Conservation (phyloP, 2,113 vertebrate genomes). For the Lates calcarifer region DNA sequence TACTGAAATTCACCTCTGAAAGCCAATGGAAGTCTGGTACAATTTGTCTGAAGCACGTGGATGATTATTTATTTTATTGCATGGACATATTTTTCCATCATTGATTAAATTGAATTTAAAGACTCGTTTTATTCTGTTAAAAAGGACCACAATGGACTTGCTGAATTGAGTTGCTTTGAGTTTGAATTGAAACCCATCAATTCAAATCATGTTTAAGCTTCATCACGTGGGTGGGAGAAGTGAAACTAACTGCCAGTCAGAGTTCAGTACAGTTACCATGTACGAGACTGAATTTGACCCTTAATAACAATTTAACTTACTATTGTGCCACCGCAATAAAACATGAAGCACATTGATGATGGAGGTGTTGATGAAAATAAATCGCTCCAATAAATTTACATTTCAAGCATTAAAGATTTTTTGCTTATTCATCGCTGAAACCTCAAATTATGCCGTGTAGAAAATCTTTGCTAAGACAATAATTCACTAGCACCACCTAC, state of each 20-base stretch:
- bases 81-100: not conserved
- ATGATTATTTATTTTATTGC: not conserved
- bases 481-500: slow-evolving; percentile 69
- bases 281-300: not conserved
- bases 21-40: not conserved
- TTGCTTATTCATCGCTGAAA: slow-evolving; percentile 15
- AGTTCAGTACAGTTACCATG: not conserved
- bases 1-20: slow-evolving; percentile 15
- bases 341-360: not conserved
- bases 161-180: not conserved
- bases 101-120: not conserved
- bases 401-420: not conserved
- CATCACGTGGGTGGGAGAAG: not conserved
- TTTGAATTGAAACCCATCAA: slow-evolving; percentile 12
- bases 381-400: not conserved
- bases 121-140: not conserved
- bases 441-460: not conserved
- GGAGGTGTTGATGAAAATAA: not conserved
- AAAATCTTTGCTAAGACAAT: not conserved
- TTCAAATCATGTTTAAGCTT: slow-evolving; percentile 13
- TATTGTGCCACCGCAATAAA: not conserved
- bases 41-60: not conserved
- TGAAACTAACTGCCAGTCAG: not conserved
- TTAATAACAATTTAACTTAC: not conserved
- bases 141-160: not conserved